Percentiles rank a stretch among this genome's conserved stretches.
These are phyloP conservation scores for Ammodytes marinus DNA, from an alignment of 2,113 vertebrate genomes.

Conservation along the genomic window DNA sequence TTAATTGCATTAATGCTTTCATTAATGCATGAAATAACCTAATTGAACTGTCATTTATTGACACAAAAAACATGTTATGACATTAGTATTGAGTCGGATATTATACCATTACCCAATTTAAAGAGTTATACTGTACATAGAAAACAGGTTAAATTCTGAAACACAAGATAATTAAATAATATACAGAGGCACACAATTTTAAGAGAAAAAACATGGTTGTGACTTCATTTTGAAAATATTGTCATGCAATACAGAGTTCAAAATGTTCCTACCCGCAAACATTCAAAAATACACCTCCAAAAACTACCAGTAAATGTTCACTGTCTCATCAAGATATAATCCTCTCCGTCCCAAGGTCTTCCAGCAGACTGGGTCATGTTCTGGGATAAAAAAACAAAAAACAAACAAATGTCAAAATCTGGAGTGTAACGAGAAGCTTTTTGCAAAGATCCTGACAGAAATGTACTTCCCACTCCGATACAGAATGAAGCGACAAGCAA, in stretches of 20 bases:
- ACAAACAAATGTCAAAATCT: neutral
- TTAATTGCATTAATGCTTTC: too few species aligned
- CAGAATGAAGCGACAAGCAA: constrained; percentile 5
- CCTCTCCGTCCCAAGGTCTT: constrained; percentile 27
- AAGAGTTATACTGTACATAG: neutral
- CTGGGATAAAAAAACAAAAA: neutral
- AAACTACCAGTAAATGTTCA: neutral
- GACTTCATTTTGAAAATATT: constrained; percentile 8
- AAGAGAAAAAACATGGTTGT: neutral
- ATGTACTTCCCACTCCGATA: constrained; percentile 43
- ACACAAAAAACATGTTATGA: neutral
- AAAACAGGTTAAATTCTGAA: neutral
- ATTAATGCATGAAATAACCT: neutral
- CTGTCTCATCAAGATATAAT: constrained; percentile 15
- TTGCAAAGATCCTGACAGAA: constrained; percentile 16
- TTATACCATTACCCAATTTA: neutral
- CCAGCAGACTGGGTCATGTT: constrained; percentile 54
- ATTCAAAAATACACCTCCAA: neutral
- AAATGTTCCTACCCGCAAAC: constrained; percentile 63
- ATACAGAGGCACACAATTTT: neutral
- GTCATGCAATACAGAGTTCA: neutral
- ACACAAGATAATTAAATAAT: neutral
- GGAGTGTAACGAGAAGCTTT: neutral
- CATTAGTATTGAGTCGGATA: neutral
- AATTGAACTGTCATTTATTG: neutral